Conservation (phyloP, 2,113 vertebrate genomes). For the Coturnix japonica region DNA sequence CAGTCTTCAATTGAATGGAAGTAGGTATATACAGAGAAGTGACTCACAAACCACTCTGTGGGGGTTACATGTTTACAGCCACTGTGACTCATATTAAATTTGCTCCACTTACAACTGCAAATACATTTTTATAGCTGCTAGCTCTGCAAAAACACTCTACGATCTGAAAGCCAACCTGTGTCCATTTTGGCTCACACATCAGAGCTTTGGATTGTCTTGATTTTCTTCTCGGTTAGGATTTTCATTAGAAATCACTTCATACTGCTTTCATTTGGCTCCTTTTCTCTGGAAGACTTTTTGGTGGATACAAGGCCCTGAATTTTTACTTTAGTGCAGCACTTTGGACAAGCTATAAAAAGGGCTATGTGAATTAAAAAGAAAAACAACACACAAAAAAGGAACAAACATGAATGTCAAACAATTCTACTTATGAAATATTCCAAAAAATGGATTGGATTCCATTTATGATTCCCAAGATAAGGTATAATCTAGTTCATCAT, state of each 20-base stretch:
- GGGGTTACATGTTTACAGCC: slow-evolving; percentile 29
- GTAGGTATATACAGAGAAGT: neutral
- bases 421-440: neutral
- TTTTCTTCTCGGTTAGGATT: neutral
- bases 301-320: neutral
- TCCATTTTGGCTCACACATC: neutral
- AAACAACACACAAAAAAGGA: no score
- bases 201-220: neutral
- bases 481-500: neutral
- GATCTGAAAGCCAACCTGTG: neutral
- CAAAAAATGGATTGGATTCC: fast-evolving
- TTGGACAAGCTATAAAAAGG: neutral
- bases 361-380: neutral
- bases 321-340: neutral
- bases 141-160: neutral
- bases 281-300: neutral
- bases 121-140: neutral
- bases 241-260: neutral
- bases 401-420: neutral
- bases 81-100: slow-evolving; percentile 26
- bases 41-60: neutral
- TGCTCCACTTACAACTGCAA: slow-evolving; percentile 18
- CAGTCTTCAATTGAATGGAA: neutral
- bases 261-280: neutral
- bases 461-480: neutral